Conservation (phyloP, 2,888 invertebrate genomes). For the Apodemia hepburni region DNA sequence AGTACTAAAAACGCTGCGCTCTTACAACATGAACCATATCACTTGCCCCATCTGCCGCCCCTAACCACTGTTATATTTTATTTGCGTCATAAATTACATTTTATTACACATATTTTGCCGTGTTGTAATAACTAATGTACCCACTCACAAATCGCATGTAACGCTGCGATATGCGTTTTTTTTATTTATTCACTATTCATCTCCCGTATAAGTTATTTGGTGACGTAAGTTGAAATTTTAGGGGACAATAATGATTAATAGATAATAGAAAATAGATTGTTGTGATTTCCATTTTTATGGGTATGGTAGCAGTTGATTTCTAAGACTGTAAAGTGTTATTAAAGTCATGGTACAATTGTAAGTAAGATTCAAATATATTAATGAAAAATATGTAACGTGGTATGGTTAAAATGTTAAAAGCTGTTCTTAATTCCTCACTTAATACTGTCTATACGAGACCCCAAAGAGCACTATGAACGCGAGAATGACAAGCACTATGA, state of each 20-base stretch:
- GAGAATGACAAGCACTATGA: too few relatives aligned
- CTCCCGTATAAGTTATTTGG: constrained; percentile 40
- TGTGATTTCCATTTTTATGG: too few relatives aligned
- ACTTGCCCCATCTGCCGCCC: constrained; percentile 75
- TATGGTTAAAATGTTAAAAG: too few relatives aligned
- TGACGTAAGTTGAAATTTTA: constrained; percentile 30
- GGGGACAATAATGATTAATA: constrained; percentile 23
- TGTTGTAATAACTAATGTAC: constrained; percentile 81
- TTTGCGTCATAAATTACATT: constrained; percentile 78
- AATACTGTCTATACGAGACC: too few relatives aligned
- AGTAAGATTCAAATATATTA: too few relatives aligned
- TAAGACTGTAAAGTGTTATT: too few relatives aligned
- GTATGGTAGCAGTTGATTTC: too few relatives aligned
- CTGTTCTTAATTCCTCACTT: too few relatives aligned
- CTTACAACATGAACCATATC: constrained; percentile 35
- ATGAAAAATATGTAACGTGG: too few relatives aligned
- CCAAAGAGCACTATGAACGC: too few relatives aligned
- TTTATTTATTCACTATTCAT: constrained; percentile 70
- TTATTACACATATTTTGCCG: constrained; percentile 82
- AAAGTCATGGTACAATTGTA: too few relatives aligned
- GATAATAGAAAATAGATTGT: constrained; percentile 23
- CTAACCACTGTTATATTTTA: constrained; percentile 80
- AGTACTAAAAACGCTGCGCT: constrained; percentile 12
- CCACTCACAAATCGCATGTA: constrained; percentile 76
- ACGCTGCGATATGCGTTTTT: constrained; percentile 67